Conservation (phyloP, 37 sponge, comb jelly and placozoan genomes). For the Petrosia ficiformis region DNA sequence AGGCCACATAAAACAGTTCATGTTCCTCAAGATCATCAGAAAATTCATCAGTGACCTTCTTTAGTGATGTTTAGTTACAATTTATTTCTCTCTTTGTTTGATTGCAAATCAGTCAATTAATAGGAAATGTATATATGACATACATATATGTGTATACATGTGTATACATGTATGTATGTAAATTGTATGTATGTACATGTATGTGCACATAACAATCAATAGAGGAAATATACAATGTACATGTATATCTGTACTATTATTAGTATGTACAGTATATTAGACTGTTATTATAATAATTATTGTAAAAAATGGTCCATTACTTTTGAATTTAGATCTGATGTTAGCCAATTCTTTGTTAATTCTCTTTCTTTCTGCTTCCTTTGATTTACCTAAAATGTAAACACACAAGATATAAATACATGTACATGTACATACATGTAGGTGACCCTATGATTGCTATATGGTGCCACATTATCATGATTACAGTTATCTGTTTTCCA, state of each 20-base stretch:
- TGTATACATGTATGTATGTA: too few relatives aligned
- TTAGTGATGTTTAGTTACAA: too few relatives aligned
- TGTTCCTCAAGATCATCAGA: too few relatives aligned
- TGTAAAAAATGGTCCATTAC: slow-evolving; percentile 27
- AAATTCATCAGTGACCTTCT: too few relatives aligned
- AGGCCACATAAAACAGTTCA: too few relatives aligned
- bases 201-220: background rate
- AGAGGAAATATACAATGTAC: background rate
- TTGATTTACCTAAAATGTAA: slow-evolving; percentile 76
- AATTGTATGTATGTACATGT: too few relatives aligned
- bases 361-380: slow-evolving; percentile 91
- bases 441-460: slow-evolving; percentile 12
- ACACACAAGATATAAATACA: slow-evolving; percentile 3
- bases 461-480: too few relatives aligned
- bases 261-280: background rate
- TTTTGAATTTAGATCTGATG: slow-evolving; percentile 93
- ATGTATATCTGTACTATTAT: background rate
- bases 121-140: too few relatives aligned
- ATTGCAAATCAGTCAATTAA: too few relatives aligned
- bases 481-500: too few relatives aligned
- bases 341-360: slow-evolving; percentile 97
- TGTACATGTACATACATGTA: slow-evolving; percentile 11
- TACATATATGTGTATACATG: too few relatives aligned
- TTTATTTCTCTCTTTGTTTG: too few relatives aligned
- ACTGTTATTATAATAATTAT: background rate